Evolutionary conservation across 2,113 vertebrate species (phyloP).

Genomic region (Daphoenositta chrysoptera): DNA sequence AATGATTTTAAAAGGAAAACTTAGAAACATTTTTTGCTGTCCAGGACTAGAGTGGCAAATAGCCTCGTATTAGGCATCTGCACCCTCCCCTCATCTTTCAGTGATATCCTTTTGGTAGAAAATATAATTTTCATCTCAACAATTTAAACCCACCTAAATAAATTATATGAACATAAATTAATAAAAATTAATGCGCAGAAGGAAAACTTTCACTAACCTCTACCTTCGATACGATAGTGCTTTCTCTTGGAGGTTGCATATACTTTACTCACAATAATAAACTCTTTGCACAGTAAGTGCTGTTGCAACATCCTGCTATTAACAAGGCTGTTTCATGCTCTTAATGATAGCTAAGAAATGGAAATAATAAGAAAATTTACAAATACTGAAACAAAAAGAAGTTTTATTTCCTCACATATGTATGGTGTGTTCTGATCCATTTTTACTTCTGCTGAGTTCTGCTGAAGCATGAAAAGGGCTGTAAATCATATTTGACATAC

Average conservation of each 20-base stretch:
- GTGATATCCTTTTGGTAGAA: background rate
- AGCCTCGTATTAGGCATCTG: background rate
- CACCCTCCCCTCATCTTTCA: background rate
- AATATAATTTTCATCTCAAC: background rate
- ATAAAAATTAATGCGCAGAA: background rate
- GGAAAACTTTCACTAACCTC: background rate
- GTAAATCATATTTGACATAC: slow-evolving; percentile 50
- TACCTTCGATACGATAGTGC: background rate
- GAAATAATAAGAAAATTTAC: slow-evolving; percentile 11
- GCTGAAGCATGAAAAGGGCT: slow-evolving; percentile 48
- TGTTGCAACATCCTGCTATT: background rate
- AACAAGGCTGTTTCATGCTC: background rate
- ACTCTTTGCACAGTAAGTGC: background rate
- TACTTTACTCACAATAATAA: background rate
- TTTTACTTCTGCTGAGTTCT: slow-evolving; percentile 44
- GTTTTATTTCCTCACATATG: background rate
- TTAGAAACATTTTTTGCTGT: background rate
- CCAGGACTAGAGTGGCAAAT: background rate
- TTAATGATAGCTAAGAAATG: background rate
- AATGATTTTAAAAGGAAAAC: background rate
- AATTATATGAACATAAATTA: background rate
- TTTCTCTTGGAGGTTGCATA: background rate
- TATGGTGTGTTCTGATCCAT: slow-evolving; percentile 32
- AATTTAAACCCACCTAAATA: background rate
- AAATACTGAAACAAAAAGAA: slow-evolving; percentile 5